Evolutionary conservation across 2,797 vertebrate species (phyloP).

Genomic region (Avahi laniger): DNA sequence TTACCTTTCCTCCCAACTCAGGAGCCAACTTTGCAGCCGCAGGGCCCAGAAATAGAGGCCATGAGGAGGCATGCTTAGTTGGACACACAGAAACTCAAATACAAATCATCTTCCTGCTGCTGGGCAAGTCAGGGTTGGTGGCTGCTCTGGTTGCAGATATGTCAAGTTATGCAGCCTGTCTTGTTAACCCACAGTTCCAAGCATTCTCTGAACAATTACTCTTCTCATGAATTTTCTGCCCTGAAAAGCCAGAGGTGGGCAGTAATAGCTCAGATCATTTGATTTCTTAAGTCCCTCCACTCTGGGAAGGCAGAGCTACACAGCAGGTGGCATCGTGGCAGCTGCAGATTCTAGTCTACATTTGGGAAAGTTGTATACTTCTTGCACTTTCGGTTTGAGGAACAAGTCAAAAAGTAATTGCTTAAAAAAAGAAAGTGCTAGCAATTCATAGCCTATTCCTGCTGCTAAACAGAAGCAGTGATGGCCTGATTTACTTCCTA

Average conservation of each 20-base stretch:
- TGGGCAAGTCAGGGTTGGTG: background rate
- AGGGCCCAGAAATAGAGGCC: background rate
- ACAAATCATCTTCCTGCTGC: background rate
- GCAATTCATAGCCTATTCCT: background rate
- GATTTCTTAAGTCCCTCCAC: background rate
- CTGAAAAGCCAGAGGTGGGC: background rate
- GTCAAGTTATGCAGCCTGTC: background rate
- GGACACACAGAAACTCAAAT: background rate
- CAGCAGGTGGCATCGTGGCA: background rate
- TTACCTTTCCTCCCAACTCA: constrained; percentile 1
- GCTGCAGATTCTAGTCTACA: background rate
- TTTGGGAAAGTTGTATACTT: background rate
- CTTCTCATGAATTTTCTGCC: constrained; percentile 25
- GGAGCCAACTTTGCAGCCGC: background rate
- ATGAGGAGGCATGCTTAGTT: background rate
- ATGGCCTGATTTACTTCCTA: background rate
- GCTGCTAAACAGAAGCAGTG: background rate
- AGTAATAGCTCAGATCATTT: constrained; percentile 16
- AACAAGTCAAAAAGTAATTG: constrained; percentile 32
- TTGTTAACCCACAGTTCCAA: background rate
- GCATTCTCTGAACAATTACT: constrained; percentile 35
- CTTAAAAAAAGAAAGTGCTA: constrained; percentile 23
- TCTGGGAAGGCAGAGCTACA: constrained; percentile 4
- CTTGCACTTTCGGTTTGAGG: background rate
- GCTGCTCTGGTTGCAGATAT: background rate